phyloP scores from a whole-genome alignment of 2,113 vertebrate genomes.

The Haemorhous mexicanus region DNA sequence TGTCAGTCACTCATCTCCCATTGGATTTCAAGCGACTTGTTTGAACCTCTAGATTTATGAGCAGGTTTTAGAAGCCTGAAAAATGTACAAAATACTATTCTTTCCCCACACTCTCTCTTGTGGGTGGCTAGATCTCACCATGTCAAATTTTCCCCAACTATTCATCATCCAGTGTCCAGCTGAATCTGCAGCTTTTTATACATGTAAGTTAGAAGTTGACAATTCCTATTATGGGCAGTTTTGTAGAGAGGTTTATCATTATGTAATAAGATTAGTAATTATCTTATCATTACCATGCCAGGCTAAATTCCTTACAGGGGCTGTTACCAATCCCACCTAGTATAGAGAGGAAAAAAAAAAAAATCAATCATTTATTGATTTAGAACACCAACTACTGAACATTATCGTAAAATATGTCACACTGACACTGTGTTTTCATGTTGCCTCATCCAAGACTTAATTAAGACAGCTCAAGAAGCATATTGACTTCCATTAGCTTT shows the following conservation, averaged over 20 bases:
- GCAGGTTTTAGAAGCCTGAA: neutral
- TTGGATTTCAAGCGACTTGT: neutral
- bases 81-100: neutral
- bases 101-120: neutral
- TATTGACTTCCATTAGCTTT: neutral
- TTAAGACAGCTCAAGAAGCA: neutral
- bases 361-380: neutral
- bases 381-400: neutral
- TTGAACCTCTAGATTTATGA: neutral
- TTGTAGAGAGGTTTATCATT: neutral
- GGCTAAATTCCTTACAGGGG: neutral
- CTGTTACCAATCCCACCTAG: neutral
- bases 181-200: neutral
- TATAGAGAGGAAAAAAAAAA: neutral
- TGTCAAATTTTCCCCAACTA: neutral
- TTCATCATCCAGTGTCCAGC: neutral
- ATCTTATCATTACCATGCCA: neutral
- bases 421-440: neutral
- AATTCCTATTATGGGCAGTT: neutral
- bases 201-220: neutral
- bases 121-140: neutral
- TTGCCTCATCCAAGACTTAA: neutral
- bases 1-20: accelerated
- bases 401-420: neutral
- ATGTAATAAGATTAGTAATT: neutral